Conservation (phyloP, 2,888 invertebrate genomes). For the Ichneumoninae sp. region DNA sequence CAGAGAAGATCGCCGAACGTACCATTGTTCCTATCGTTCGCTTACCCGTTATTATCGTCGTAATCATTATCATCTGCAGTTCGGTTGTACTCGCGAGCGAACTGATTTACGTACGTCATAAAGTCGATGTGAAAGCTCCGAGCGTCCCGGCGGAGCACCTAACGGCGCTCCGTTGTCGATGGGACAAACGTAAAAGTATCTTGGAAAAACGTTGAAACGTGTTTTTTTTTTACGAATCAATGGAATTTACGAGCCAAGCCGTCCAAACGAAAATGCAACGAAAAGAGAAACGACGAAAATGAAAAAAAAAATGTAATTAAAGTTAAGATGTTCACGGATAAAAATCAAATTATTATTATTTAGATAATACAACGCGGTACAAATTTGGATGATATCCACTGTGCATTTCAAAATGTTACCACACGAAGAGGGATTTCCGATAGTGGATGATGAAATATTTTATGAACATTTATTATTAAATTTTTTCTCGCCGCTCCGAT, state of each 20-base stretch:
- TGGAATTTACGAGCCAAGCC: neutral
- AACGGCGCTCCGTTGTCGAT: neutral
- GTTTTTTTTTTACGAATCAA: neutral
- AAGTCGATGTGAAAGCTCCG: slow-evolving; percentile 52
- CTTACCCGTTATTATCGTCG: slow-evolving; percentile 34
- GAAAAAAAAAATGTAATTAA: too few relatives aligned
- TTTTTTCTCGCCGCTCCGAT: too few relatives aligned
- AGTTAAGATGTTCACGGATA: too few relatives aligned
- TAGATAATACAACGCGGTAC: too few relatives aligned
- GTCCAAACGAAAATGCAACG: neutral
- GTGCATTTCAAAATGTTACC: too few relatives aligned
- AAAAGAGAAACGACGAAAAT: neutral
- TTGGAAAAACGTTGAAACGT: neutral
- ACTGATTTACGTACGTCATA: slow-evolving; percentile 58
- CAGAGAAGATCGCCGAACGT: slow-evolving; percentile 14
- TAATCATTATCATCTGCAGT: slow-evolving; percentile 49
- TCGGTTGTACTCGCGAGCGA: slow-evolving; percentile 31
- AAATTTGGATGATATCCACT: too few relatives aligned
- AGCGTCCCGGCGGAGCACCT: neutral
- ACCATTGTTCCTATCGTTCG: slow-evolving; percentile 40
- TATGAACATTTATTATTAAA: too few relatives aligned
- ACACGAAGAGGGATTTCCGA: too few relatives aligned
- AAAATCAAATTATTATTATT: too few relatives aligned
- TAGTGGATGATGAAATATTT: too few relatives aligned
- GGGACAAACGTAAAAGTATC: neutral